A percentile compares a stretch with the other conserved stretches of the same genome.
Evolutionary conservation across 2,888 invertebrate species (phyloP).

Genomic region (Coecobrya sp.): DNA sequence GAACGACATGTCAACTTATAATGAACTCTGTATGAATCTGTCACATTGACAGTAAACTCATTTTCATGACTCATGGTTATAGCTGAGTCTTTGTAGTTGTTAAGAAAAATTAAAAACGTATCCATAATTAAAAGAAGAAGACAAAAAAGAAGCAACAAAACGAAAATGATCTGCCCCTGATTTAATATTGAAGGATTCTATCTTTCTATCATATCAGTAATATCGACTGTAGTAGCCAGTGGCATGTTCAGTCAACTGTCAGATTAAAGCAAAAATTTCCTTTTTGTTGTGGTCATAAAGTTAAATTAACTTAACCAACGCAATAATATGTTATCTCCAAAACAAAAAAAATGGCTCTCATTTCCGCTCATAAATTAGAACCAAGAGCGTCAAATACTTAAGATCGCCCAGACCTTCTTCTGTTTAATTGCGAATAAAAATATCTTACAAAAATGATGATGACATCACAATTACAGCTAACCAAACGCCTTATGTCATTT

Average conservation of each 20-base stretch:
- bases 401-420: neutral
- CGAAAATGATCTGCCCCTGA: neutral
- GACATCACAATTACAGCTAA: neutral
- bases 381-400: neutral
- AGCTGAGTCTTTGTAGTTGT: conserved; percentile 1
- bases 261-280: neutral
- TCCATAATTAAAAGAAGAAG: neutral
- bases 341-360: neutral
- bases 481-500: conserved; percentile 14
- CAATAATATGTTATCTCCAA: neutral
- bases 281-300: neutral
- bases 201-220: neutral
- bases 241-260: neutral
- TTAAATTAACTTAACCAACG: neutral
- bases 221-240: neutral
- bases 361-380: conserved; percentile 2
- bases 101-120: neutral
- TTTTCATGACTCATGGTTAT: conserved; percentile 4
- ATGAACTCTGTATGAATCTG: conserved; percentile 60
- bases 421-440: neutral
- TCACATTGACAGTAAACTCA: conserved; percentile 29
- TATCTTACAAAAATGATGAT: neutral
- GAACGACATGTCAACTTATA: conserved; percentile 71
- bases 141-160: neutral
- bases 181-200: neutral